Evolutionary conservation across 2,888 invertebrate species (phyloP).

Genomic region (Sceliomorpha sp.): DNA sequence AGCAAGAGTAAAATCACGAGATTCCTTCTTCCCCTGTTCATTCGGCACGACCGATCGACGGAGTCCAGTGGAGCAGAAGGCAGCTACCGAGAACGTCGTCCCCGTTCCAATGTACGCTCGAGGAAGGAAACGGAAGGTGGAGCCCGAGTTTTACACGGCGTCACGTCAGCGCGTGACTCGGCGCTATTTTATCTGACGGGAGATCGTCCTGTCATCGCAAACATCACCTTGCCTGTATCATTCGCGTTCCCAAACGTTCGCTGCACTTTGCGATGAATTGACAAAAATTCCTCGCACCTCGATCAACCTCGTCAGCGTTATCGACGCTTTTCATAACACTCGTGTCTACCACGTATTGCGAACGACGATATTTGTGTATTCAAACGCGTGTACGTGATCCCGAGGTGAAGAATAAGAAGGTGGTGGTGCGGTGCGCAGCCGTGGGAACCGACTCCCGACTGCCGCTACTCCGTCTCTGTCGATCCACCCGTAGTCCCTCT

Average conservation of each 20-base stretch:
- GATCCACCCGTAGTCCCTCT: slow-evolving; percentile 35
- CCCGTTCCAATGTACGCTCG: too few species aligned
- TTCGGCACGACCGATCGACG: too few species aligned
- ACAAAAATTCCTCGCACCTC: neutral
- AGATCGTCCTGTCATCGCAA: too few species aligned
- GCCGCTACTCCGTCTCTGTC: slow-evolving; percentile 25
- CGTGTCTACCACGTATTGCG: neutral
- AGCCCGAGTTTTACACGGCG: too few species aligned
- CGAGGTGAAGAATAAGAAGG: slow-evolving; percentile 58
- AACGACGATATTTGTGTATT: slow-evolving; percentile 17
- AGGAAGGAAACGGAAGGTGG: too few species aligned
- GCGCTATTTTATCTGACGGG: too few species aligned
- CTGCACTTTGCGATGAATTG: neutral
- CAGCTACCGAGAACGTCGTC: too few species aligned
- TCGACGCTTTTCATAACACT: slow-evolving; percentile 11
- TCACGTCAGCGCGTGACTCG: too few species aligned
- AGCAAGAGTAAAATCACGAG: too few species aligned
- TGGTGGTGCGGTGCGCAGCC: slow-evolving; percentile 75
- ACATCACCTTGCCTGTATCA: too few species aligned
- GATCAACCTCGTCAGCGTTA: neutral
- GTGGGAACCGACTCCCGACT: slow-evolving; percentile 76
- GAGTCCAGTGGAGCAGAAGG: too few species aligned
- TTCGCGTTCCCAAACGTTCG: too few species aligned
- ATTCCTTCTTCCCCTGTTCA: slow-evolving; percentile 7
- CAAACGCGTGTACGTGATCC: slow-evolving; percentile 22